Evolutionary conservation across 2,113 vertebrate genomes (phyloP), one percentile per base, ranked within the genome.

Genomic region (Haemorhous mexicanus): DNA sequence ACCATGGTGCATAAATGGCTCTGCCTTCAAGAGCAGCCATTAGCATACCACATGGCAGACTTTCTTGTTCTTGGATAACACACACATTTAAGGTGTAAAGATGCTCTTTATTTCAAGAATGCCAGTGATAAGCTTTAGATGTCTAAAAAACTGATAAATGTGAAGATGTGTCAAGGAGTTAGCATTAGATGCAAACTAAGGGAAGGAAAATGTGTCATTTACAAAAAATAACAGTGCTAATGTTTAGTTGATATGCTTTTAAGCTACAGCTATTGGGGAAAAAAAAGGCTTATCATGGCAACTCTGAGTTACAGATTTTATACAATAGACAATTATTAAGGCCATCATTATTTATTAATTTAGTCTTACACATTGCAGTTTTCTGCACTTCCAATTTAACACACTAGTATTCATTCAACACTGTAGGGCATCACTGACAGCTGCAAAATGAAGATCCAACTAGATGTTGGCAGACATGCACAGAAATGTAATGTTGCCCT

Each of bases 381-480:
- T 98, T 97, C 89, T 97, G n/a, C 73, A 95, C 76, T 96, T 97
- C 69, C 86, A 91, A 77, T 96, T 97, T 98, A 97, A 96, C 95
- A 96, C 81, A 93, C 75, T 68, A 96, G 86, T 93, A 94, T 97
- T 97, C 82, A 85, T 97, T 98, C 97, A 90, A 96, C 80, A 96
- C 95, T 96, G 84, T 41, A 89, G 95, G 96, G 89, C 78, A 97
- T 94, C 92, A 87, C 8, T 32, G 97, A 94, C 96, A 97, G 84
- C 89, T 98, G 96, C 91, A 97, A 88, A 97, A 67, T 79, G 72
- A 92, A 97, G 64, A 95, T 95, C 85, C 94, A 96, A 62, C 66
- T 84, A 56, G 53, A 81, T 93, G 59, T 88, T 98, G 94, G 97
- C 97, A 97, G 81, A 82, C 88, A 61, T 73, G 41, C 87, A 89